Conservation (phyloP, 2,888 invertebrate genomes). For the Cheiracanthium punctorium region DNA sequence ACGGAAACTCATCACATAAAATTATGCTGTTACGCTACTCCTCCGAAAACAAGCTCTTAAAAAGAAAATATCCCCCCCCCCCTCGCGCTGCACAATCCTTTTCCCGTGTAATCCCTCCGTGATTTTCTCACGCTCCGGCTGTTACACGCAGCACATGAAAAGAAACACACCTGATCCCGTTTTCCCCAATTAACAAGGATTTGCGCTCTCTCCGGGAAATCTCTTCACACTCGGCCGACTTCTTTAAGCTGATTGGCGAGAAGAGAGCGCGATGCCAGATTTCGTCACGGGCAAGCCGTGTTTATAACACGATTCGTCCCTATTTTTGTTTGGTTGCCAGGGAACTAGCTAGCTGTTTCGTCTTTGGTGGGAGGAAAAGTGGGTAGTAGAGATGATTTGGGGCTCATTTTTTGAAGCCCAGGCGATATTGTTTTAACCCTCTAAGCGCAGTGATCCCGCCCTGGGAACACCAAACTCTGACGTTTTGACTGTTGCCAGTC, state of each 20-base stretch:
- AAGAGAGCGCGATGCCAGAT: too few relatives aligned
- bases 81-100: not conserved
- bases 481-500: too few relatives aligned
- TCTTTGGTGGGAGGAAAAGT: not conserved
- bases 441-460: too few relatives aligned
- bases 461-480: too few relatives aligned
- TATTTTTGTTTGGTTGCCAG: not conserved
- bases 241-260: conserved; percentile 67
- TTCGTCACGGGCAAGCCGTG: conserved; percentile 2
- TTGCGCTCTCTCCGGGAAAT: conserved; percentile 58
- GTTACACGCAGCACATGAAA: not conserved
- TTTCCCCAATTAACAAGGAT: conserved; percentile 60
- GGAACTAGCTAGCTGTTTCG: not conserved
- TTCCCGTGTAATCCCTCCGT: not conserved
- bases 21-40: too few relatives aligned
- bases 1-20: too few relatives aligned
- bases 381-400: not conserved
- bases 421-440: too few relatives aligned
- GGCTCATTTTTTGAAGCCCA: too few relatives aligned
- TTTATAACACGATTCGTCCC: too few relatives aligned
- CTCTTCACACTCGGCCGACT: conserved; percentile 47
- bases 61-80: not conserved
- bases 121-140: conserved; percentile 1
- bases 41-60: not conserved
- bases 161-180: conserved; percentile 18